Conservation (phyloP, 2,797 vertebrate genomes). For the Xyrichtys novacula region DNA sequence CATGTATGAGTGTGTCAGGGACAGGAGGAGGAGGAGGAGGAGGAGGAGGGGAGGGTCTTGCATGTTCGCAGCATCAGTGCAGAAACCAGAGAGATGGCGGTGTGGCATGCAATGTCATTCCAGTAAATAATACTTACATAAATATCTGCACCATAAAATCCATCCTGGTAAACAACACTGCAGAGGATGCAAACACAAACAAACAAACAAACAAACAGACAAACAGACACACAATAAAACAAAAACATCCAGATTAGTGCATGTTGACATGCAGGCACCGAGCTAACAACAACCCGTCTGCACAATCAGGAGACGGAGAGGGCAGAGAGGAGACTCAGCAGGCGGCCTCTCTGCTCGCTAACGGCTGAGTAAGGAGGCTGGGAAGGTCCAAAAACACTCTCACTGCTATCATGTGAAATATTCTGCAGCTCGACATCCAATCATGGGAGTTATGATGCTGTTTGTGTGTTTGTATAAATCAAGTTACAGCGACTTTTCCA, state of each 20-base stretch:
- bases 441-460: background rate
- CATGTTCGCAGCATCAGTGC: constrained; percentile 33
- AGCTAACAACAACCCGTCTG: constrained; percentile 72
- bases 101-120: constrained; percentile 70
- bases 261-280: constrained; percentile 87
- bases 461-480: too few species aligned
- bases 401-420: background rate
- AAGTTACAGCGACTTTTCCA: too few species aligned
- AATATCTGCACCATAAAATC: constrained; percentile 99
- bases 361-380: constrained; percentile 80
- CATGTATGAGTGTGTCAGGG: background rate
- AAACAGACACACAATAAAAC: constrained; percentile 84
- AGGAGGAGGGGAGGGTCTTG: too few species aligned
- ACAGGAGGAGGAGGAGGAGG: background rate
- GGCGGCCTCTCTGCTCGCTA: constrained; percentile 53
- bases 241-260: constrained; percentile 92
- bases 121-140: constrained; percentile 94
- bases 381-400: constrained; percentile 40
- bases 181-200: constrained; percentile 90
- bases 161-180: constrained; percentile 99
- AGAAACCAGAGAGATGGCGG: constrained; percentile 50
- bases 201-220: constrained; percentile 72
- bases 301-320: constrained; percentile 59
- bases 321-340: constrained; percentile 46
- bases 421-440: background rate